Percentiles rank a stretch among this genome's conserved stretches.
These are phyloP conservation scores for Parazoanthus swiftii DNA, from an alignment of 92 coral and sea anemone species.

Conservation along the genomic window DNA sequence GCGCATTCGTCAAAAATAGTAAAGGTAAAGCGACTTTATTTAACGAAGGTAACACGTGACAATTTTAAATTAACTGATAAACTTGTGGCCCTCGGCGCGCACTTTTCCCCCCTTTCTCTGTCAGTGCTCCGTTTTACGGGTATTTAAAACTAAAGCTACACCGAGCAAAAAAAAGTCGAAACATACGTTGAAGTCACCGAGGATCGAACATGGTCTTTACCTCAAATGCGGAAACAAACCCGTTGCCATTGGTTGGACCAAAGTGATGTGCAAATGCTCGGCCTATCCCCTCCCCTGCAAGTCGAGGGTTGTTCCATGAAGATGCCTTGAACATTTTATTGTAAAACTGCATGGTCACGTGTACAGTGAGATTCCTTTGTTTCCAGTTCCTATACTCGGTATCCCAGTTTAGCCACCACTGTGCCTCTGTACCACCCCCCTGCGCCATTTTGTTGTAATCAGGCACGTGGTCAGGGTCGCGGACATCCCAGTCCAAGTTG, in stretches of 20 bases:
- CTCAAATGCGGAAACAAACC: conserved; percentile 28
- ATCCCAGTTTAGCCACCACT: conserved; percentile 46
- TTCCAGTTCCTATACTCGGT: conserved; percentile 33
- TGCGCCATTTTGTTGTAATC: conserved; percentile 43
- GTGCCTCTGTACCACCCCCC: conserved; percentile 39
- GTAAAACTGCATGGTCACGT: conserved; percentile 31
- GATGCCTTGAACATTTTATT: not conserved
- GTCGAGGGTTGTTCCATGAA: conserved; percentile 26
- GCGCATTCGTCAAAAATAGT: too few relatives aligned
- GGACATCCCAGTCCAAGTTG: conserved; percentile 33
- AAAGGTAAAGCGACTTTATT: too few relatives aligned
- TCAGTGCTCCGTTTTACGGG: too few relatives aligned
- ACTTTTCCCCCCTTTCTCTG: too few relatives aligned
- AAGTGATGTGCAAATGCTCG: conserved; percentile 25
- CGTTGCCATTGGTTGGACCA: conserved; percentile 18
- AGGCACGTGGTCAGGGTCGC: conserved; percentile 32
- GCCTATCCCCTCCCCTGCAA: conserved; percentile 34
- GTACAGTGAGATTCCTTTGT: conserved; percentile 1
- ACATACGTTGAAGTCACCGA: too few relatives aligned
- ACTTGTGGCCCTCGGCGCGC: too few relatives aligned
- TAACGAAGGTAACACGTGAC: too few relatives aligned
- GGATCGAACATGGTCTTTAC: too few relatives aligned
- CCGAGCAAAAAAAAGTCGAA: too few relatives aligned
- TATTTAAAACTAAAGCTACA: too few relatives aligned
- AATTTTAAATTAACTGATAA: too few relatives aligned